Evolutionary conservation across 2,113 vertebrate species (phyloP).

Genomic region (Leiothrix lutea): DNA sequence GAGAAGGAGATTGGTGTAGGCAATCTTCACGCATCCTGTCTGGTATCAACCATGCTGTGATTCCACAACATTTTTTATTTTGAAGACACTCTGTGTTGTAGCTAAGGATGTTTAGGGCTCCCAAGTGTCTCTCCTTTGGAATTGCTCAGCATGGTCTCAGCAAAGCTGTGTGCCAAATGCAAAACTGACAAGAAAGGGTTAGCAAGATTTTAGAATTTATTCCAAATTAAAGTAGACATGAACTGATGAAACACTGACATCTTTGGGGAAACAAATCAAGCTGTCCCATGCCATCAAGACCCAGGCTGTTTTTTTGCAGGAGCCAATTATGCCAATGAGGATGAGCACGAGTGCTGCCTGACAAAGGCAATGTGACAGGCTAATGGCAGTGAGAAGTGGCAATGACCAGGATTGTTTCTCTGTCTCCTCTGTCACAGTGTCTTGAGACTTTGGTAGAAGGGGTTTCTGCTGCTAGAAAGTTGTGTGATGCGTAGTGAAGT

Average conservation of each 20-base stretch:
- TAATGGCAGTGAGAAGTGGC: neutral
- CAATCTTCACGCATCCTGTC: neutral
- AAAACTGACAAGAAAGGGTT: neutral
- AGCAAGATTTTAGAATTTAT: neutral
- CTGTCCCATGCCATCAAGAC: neutral
- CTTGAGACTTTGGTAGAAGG: neutral
- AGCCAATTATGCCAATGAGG: neutral
- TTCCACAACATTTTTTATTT: neutral
- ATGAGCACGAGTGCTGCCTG: neutral
- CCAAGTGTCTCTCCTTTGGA: neutral
- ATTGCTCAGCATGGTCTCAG: neutral
- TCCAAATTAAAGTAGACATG: neutral
- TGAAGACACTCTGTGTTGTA: neutral
- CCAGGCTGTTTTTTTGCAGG: neutral
- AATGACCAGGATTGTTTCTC: neutral
- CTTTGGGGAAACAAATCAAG: neutral
- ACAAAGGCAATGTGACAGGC: neutral
- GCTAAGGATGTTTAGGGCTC: neutral
- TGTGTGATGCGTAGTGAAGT: neutral
- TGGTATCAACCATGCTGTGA: neutral
- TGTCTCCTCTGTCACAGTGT: neutral
- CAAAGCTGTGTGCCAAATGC: neutral
- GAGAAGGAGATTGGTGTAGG: neutral
- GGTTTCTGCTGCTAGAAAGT: neutral
- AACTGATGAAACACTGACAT: neutral